phyloP scores from a whole-genome alignment of 2,888 invertebrate species.

The Cephus spinipes region DNA sequence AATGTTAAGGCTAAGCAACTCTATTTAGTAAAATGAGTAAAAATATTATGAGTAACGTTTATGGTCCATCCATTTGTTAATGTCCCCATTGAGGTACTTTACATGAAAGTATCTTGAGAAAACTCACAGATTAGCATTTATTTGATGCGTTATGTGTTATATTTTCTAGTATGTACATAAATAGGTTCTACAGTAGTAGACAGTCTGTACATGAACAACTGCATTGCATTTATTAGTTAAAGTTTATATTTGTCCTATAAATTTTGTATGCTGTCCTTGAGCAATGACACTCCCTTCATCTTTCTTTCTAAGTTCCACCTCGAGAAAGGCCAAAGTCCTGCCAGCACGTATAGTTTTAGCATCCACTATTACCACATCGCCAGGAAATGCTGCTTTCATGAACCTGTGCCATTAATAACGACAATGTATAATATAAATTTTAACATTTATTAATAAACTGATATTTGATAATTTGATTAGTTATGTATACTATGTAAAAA shows the following conservation, averaged over 20 bases:
- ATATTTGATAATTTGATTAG: neutral
- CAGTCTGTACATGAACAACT: neutral
- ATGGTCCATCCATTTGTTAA: neutral
- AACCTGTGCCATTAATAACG: constrained; percentile 72
- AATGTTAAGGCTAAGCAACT: neutral
- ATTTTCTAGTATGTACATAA: neutral
- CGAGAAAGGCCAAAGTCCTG: constrained; percentile 83
- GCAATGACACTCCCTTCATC: constrained; percentile 80
- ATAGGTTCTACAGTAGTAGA: neutral
- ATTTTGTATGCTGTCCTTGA: constrained; percentile 88
- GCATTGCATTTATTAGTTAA: neutral
- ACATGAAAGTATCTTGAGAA: neutral
- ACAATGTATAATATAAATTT: neutral
- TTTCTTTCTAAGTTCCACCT: constrained; percentile 83
- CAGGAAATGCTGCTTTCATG: constrained; percentile 79
- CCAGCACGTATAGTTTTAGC: constrained; percentile 83
- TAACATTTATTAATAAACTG: neutral
- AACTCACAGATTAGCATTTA: neutral
- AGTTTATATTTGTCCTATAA: constrained; percentile 55
- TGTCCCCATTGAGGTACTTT: neutral
- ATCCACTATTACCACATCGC: constrained; percentile 83
- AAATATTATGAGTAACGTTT: neutral
- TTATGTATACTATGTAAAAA: neutral
- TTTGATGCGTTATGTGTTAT: neutral
- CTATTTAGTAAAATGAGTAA: neutral